Percentiles rank a stretch among this genome's conserved stretches.
Conservation (phyloP, 2,888 invertebrate species). For the Spicauda simplicius region DNA sequence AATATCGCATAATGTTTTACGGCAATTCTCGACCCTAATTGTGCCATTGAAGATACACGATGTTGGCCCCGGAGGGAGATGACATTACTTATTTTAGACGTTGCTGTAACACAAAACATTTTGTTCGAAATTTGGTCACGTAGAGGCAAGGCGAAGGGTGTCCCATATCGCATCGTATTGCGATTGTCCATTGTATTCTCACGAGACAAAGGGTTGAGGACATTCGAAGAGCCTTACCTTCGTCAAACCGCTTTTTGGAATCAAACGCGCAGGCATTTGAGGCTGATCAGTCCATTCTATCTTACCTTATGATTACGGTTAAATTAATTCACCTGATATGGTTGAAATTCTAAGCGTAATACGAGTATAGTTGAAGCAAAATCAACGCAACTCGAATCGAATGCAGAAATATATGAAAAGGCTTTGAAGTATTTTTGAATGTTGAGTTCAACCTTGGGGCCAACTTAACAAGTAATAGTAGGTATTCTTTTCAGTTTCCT, state of each 20-base stretch:
- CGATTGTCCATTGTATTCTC: slow-evolving; percentile 82
- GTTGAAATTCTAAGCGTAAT: slow-evolving; percentile 33
- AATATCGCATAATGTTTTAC: slow-evolving; percentile 28
- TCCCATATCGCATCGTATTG: slow-evolving; percentile 80
- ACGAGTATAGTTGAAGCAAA: background rate
- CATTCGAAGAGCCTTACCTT: slow-evolving; percentile 72
- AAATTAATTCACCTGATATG: slow-evolving; percentile 41
- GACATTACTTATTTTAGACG: slow-evolving; percentile 76
- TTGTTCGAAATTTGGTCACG: slow-evolving; percentile 82
- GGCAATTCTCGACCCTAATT: slow-evolving; percentile 39
- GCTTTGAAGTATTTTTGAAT: slow-evolving; percentile 45
- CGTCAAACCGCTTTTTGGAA: slow-evolving; percentile 77
- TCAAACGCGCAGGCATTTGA: slow-evolving; percentile 72
- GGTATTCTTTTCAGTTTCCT: background rate
- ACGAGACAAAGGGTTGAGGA: slow-evolving; percentile 81
- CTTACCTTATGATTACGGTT: slow-evolving; percentile 44
- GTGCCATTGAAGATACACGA: slow-evolving; percentile 43
- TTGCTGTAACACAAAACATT: slow-evolving; percentile 73
- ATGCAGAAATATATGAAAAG: slow-evolving; percentile 3
- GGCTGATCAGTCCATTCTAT: slow-evolving; percentile 56
- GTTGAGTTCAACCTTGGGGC: slow-evolving; percentile 46
- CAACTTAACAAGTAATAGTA: slow-evolving; percentile 45
- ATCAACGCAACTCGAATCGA: no score
- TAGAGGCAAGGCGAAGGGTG: slow-evolving; percentile 65
- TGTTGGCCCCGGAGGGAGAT: slow-evolving; percentile 57